These are phyloP conservation scores for Caenorhabditis japonica DNA, from an alignment of 2,888 invertebrate genomes.

Conservation along the genomic window DNA sequence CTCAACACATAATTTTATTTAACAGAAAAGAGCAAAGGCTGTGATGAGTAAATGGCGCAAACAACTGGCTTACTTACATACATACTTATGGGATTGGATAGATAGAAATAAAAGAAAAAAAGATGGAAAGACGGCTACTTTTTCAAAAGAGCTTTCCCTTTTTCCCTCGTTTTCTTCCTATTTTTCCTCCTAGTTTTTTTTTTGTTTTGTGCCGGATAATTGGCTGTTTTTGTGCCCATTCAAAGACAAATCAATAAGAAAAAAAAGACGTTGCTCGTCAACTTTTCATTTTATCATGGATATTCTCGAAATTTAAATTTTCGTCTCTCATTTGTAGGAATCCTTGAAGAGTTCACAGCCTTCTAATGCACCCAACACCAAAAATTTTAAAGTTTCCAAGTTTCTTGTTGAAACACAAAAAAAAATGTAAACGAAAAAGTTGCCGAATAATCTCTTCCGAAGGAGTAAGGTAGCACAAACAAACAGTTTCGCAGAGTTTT, in stretches of 20 bases:
- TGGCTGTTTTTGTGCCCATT: constrained; percentile 30
- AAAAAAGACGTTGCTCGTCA: constrained; percentile 7
- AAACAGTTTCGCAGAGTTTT: no score
- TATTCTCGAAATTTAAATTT: constrained; percentile 2
- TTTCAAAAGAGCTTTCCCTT: constrained; percentile 19
- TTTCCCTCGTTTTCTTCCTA: constrained; percentile 5
- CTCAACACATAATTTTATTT: constrained; percentile 3
- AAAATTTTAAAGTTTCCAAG: no score
- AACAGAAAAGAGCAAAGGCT: constrained; percentile 25
- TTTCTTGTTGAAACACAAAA: no score
- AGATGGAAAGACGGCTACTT: constrained; percentile 19
- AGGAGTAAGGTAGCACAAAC: no score
- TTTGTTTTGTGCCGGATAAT: constrained; percentile 19
- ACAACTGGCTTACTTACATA: constrained; percentile 20
- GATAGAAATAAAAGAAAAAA: constrained; percentile 11
- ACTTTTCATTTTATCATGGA: constrained; percentile 15
- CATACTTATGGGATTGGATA: no score
- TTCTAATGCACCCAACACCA: no score
- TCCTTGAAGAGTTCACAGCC: no score
- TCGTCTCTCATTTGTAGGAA: no score
- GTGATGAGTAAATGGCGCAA: constrained; percentile 18
- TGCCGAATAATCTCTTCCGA: no score
- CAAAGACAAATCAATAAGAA: constrained; percentile 23
- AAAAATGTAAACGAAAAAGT: no score
- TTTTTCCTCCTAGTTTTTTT: no score